Conservation (phyloP, 2,797 vertebrate genomes). For the Intellagama lesueurii region DNA sequence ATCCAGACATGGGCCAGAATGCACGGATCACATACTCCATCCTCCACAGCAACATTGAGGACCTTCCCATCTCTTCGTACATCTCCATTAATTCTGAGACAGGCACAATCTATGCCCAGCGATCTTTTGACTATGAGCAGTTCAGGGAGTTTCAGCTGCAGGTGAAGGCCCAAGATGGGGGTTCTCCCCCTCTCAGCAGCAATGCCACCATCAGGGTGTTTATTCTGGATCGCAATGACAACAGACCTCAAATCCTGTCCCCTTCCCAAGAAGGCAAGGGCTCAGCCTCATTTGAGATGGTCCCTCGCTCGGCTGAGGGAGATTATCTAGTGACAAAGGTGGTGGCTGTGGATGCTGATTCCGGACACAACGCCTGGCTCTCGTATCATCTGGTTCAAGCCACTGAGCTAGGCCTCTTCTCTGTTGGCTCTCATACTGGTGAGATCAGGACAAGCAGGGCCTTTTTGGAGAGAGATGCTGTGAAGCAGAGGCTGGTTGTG, state of each 20-base stretch:
- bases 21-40: conserved; percentile 58
- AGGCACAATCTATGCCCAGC: conserved; percentile 13
- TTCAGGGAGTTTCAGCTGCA: conserved; percentile 55
- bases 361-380: conserved; percentile 75
- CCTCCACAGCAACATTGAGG: conserved; percentile 39
- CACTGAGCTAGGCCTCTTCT: conserved; percentile 78
- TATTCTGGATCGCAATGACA: conserved; percentile 84
- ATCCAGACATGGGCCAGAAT: conserved; percentile 14
- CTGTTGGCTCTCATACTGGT: conserved; percentile 78
- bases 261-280: conserved; percentile 64
- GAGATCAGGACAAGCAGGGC: conserved; percentile 81
- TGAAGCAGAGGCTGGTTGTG: conserved; percentile 57
- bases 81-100: conserved; percentile 47
- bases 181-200: conserved; percentile 75
- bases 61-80: conserved; percentile 33
- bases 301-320: conserved; percentile 73
- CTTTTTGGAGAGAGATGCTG: conserved; percentile 59
- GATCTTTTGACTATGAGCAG: conserved; percentile 74
- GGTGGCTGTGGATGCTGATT: conserved; percentile 78
- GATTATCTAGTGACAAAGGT: conserved; percentile 71
- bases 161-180: conserved; percentile 66
- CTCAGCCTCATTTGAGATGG: conserved; percentile 74
- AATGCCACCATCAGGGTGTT: conserved; percentile 77
- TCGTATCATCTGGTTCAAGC: conserved; percentile 80
- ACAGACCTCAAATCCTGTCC: conserved; percentile 74